These are phyloP conservation scores for Lithophane socia DNA, from an alignment of 2,888 invertebrate species.

Conservation along the genomic window DNA sequence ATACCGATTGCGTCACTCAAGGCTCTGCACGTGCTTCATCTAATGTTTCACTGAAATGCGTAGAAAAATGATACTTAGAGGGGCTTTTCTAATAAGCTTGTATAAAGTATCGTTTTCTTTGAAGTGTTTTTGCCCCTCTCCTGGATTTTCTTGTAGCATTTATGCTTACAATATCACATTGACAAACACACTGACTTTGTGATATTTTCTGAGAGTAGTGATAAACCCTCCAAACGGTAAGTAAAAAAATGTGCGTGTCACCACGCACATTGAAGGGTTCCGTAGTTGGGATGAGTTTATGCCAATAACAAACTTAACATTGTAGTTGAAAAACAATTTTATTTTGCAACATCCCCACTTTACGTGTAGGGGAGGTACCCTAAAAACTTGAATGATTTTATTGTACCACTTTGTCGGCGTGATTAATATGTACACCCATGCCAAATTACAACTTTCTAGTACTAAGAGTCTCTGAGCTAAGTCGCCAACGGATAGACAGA, in stretches of 20 bases:
- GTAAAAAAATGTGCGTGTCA: neutral
- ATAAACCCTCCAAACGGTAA: neutral
- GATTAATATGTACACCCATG: no score
- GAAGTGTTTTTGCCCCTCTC: neutral
- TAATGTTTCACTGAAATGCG: slow-evolving; percentile 19
- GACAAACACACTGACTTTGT: neutral
- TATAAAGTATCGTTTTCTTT: neutral
- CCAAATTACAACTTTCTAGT: no score
- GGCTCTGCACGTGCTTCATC: slow-evolving; percentile 17
- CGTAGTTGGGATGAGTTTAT: no score
- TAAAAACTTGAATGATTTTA: no score
- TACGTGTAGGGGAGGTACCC: no score
- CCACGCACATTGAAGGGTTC: no score
- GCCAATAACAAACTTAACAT: no score
- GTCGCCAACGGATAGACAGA: no score
- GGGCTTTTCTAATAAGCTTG: neutral
- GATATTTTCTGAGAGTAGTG: neutral
- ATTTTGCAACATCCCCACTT: no score
- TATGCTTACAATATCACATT: neutral
- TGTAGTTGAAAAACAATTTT: no score
- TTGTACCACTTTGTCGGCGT: no score
- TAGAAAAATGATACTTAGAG: neutral
- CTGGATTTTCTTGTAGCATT: neutral
- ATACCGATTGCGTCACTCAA: slow-evolving; percentile 2
- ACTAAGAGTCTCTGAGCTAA: no score